A percentile compares a stretch with the other conserved stretches of the same genome.
Conservation (phyloP, 2,888 invertebrate genomes). For the Frankliniella fusca region DNA sequence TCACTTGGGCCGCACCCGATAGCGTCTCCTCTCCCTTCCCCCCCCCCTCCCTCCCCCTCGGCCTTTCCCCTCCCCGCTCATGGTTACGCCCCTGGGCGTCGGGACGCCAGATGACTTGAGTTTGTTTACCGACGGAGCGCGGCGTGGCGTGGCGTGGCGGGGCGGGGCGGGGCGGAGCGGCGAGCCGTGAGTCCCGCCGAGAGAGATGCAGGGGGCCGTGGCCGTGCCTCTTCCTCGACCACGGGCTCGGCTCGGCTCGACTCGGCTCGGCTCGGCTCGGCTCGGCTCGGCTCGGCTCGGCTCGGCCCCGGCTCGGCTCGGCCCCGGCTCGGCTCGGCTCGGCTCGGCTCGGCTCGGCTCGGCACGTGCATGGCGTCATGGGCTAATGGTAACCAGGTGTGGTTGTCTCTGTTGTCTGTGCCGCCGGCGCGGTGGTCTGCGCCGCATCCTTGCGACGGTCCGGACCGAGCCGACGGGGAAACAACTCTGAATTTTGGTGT, state of each 20-base stretch:
- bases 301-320: neutral
- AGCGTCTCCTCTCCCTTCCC: neutral
- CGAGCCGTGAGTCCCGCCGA: neutral
- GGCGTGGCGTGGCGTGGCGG: neutral
- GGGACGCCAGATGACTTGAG: slow-evolving; percentile 5
- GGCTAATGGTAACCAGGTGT: slow-evolving; percentile 2
- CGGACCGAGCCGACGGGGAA: no score
- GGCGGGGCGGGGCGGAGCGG: no score
- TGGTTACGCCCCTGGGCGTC: neutral
- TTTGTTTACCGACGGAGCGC: slow-evolving; percentile 9
- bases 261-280: neutral
- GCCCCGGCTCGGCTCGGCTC: neutral
- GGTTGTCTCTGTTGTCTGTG: neutral
- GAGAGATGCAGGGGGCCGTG: neutral
- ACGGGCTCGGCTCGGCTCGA: neutral
- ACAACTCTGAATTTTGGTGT: no score
- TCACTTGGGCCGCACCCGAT: neutral
- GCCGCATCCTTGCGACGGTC: no score
- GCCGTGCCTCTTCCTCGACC: neutral
- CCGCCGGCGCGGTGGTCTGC: neutral
- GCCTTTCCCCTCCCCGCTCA: neutral
- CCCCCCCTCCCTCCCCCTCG: neutral
- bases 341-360: neutral
- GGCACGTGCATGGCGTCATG: neutral
- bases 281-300: neutral